Conservation (phyloP, 1,140 invertebrate species). For the Callitettix versicolor region DNA sequence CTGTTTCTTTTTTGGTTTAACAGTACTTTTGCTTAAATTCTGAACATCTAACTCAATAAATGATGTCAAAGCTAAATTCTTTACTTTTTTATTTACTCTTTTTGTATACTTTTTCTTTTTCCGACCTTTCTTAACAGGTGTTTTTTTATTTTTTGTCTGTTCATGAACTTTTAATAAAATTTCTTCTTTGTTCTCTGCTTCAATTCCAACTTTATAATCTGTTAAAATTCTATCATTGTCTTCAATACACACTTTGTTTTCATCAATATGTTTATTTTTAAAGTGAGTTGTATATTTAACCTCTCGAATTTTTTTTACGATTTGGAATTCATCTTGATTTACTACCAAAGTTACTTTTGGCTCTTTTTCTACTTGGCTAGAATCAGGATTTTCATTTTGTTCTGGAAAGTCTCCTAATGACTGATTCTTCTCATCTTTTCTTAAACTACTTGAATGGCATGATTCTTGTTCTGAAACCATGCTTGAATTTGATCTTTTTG, state of each 20-base stretch:
- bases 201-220: too few relatives aligned
- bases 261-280: background rate
- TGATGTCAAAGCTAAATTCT: background rate
- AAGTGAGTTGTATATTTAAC: too few relatives aligned
- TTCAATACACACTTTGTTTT: background rate
- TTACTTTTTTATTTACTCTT: too few relatives aligned
- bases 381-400: too few relatives aligned
- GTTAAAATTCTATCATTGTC: background rate
- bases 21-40: background rate
- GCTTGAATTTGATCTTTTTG: background rate
- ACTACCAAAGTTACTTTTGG: background rate
- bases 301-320: too few relatives aligned
- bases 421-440: background rate
- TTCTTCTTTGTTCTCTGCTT: background rate
- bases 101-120: background rate
- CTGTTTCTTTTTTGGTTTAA: constrained; percentile 26
- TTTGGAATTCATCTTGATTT: background rate
- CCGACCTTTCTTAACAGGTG: background rate
- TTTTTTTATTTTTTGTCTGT: background rate
- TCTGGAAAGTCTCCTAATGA: too few relatives aligned
- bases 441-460: background rate
- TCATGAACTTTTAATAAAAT: background rate
- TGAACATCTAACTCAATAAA: background rate
- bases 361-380: background rate
- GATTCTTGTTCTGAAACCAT: too few relatives aligned